These are phyloP conservation scores for Panorpa germanica DNA, from an alignment of 2,888 invertebrate species.

Conservation along the genomic window DNA sequence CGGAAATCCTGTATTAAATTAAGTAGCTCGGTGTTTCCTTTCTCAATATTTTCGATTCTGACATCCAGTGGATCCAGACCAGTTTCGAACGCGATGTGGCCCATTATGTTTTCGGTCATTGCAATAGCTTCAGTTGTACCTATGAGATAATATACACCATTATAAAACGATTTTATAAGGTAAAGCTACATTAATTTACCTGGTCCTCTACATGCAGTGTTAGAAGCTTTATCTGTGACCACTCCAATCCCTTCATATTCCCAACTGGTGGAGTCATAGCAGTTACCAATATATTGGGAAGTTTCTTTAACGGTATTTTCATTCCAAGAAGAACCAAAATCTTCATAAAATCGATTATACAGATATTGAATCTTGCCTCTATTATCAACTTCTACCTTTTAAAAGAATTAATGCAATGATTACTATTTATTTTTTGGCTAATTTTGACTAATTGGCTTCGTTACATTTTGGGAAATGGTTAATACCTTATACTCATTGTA, in stretches of 20 bases:
- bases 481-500: too few species aligned
- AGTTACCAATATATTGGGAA: conserved; percentile 26
- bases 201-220: conserved; percentile 49
- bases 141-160: too few species aligned
- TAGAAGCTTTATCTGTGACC: conserved; percentile 43
- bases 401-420: too few species aligned
- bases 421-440: too few species aligned
- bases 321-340: conserved; percentile 31
- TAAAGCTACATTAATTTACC: conserved; percentile 19
- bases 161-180: conserved; percentile 43
- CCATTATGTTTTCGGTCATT: conserved; percentile 42
- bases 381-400: conserved; percentile 41
- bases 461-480: too few species aligned
- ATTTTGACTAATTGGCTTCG: too few species aligned
- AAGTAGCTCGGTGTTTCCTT: conserved; percentile 24
- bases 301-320: conserved; percentile 27
- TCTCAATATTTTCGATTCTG: conserved; percentile 30
- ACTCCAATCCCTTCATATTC: conserved; percentile 28
- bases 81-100: conserved; percentile 37
- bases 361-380: conserved; percentile 48
- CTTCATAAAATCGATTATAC: conserved; percentile 30
- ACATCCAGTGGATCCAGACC: conserved; percentile 37
- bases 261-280: conserved; percentile 45
- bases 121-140: conserved; percentile 40
- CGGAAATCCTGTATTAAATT: conserved; percentile 30